A percentile compares a stretch with the other conserved stretches of the same genome.
These are phyloP conservation scores for Pipistrellus nathusii DNA, from an alignment of 2,797 vertebrate genomes.

Conservation along the genomic window DNA sequence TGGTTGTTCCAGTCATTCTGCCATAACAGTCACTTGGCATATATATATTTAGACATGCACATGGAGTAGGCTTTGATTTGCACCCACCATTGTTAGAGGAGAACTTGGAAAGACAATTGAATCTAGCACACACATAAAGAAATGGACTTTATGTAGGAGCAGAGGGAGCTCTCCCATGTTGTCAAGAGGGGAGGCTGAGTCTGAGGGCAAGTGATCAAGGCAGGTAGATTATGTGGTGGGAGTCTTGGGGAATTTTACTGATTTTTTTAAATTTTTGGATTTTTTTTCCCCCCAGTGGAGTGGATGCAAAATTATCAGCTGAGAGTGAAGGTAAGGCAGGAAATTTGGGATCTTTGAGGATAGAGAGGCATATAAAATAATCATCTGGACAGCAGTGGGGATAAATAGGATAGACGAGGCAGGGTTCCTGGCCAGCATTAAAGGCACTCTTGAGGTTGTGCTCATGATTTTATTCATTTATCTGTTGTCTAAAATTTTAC, in stretches of 20 bases:
- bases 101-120: neutral
- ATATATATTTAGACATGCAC: too few species aligned
- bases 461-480: neutral
- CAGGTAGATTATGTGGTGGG: fast-evolving
- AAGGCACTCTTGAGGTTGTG: neutral
- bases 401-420: neutral
- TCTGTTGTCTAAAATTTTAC: too few species aligned
- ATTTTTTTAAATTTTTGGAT: neutral
- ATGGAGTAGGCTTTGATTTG: neutral
- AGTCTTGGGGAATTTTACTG: neutral
- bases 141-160: neutral
- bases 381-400: neutral
- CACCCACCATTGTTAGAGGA: neutral
- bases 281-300: neutral
- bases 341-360: neutral
- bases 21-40: too few species aligned
- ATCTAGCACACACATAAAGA: fast-evolving
- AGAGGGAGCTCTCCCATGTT: too few species aligned
- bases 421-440: neutral
- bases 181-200: neutral
- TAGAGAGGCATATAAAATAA: neutral
- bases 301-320: neutral
- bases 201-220: too few species aligned
- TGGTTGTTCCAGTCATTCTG: too few species aligned
- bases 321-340: neutral